Evolutionary conservation across 2,797 vertebrate species (phyloP).

Genomic region (Acanthiza pusilla): DNA sequence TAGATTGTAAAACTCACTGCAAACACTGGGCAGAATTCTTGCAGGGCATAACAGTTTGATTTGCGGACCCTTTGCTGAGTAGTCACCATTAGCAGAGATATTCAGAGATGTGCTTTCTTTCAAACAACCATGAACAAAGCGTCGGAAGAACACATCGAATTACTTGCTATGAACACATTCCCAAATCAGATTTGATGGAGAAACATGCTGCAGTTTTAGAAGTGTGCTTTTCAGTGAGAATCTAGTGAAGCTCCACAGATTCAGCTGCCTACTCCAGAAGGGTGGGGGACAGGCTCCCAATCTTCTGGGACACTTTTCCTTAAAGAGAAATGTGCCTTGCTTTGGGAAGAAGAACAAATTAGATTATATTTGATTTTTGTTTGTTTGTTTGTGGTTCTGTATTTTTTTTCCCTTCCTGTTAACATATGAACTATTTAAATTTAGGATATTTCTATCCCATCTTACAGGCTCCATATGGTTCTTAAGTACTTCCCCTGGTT

Average conservation of each 20-base stretch:
- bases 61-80: background rate
- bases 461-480: background rate
- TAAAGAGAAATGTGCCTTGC: background rate
- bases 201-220: background rate
- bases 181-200: background rate
- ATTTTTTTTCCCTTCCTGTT: background rate
- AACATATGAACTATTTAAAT: background rate
- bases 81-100: background rate
- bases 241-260: background rate
- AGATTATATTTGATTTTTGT: rapidly evolving
- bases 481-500: background rate
- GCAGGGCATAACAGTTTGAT: background rate
- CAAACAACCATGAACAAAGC: background rate
- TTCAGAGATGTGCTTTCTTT: background rate
- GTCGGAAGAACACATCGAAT: background rate
- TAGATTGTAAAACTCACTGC: background rate
- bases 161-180: rapidly evolving
- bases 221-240: background rate
- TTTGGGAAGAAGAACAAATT: background rate
- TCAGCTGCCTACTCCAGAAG: background rate
- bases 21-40: background rate
- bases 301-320: background rate
- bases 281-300: background rate
- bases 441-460: background rate
- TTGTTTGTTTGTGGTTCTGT: background rate